Conservation (phyloP, 2,797 vertebrate genomes). For the Sebastes flavidus region DNA sequence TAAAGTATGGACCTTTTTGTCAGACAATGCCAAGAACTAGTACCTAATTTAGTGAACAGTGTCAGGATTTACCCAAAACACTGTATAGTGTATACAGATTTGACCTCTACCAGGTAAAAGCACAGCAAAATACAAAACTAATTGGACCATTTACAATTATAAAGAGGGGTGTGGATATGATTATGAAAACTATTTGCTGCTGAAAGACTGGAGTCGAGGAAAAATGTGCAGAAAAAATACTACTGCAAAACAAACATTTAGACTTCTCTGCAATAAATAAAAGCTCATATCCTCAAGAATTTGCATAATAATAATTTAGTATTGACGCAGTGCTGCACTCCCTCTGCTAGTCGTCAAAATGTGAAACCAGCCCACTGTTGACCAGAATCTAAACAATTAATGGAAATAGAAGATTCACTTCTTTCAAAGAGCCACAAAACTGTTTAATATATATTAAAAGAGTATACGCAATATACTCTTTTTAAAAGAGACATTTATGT, state of each 20-base stretch:
- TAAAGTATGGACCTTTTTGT: not conserved
- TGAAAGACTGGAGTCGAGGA: constrained; percentile 1
- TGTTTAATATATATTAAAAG: constrained; percentile 10
- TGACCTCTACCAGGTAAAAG: not conserved
- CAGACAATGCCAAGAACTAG: not conserved
- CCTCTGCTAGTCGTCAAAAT: not conserved
- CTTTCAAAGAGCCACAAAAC: not conserved
- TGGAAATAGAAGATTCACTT: not conserved
- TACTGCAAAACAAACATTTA: not conserved
- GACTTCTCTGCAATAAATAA: not conserved
- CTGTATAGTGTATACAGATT: not conserved
- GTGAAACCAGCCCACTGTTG: not conserved
- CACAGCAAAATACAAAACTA: constrained; percentile 10
- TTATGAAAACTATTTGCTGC: constrained; percentile 12
- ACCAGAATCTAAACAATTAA: not conserved
- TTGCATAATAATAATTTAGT: not conserved
- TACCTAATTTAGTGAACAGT: not conserved
- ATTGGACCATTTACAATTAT: not conserved
- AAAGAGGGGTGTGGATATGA: not conserved
- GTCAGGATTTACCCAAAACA: not conserved
- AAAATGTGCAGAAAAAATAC: not conserved
- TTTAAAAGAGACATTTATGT: constrained; percentile 14
- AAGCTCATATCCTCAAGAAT: not conserved
- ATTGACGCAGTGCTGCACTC: not conserved
- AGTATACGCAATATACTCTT: not conserved